phyloP scores from a whole-genome alignment of 2,113 vertebrate genomes.

The Micromys minutus region DNA sequence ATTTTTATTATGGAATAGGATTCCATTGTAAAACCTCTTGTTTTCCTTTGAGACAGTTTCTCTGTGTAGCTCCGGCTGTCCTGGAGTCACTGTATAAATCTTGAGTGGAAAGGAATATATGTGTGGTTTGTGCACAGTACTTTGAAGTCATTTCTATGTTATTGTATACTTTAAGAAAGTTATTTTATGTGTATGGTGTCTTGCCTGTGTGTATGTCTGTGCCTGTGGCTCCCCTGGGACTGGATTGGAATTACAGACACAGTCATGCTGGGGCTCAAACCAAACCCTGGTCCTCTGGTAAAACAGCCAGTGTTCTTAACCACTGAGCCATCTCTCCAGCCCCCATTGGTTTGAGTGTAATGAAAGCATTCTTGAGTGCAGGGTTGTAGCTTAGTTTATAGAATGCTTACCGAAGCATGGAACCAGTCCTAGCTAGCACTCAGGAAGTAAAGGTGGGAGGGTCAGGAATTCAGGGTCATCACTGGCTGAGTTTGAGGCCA shows the following conservation, averaged over 20 bases:
- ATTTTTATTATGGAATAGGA: not conserved
- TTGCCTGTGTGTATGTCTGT: not conserved
- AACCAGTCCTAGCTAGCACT: not conserved
- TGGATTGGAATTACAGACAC: not conserved
- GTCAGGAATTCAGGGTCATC: not conserved
- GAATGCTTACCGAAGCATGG: not conserved
- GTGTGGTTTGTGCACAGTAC: not conserved
- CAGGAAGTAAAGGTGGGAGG: not conserved
- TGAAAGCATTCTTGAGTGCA: not conserved
- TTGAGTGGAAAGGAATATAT: not conserved
- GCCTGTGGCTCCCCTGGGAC: not conserved
- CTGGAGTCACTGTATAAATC: not conserved
- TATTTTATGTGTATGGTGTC: not conserved
- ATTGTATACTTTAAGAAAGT: not conserved
- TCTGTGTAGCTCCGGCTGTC: not conserved
- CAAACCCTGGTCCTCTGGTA: not conserved
- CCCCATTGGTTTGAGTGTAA: not conserved
- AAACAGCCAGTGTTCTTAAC: not conserved
- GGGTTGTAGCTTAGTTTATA: not conserved
- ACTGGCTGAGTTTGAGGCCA: not conserved
- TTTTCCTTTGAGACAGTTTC: not conserved
- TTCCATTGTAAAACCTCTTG: not conserved
- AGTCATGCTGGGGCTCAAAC: not conserved
- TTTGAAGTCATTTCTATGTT: not conserved
- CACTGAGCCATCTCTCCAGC: not conserved